Evolutionary conservation across 2,113 vertebrate species (phyloP).

Genomic region (Dicaeum eximium): DNA sequence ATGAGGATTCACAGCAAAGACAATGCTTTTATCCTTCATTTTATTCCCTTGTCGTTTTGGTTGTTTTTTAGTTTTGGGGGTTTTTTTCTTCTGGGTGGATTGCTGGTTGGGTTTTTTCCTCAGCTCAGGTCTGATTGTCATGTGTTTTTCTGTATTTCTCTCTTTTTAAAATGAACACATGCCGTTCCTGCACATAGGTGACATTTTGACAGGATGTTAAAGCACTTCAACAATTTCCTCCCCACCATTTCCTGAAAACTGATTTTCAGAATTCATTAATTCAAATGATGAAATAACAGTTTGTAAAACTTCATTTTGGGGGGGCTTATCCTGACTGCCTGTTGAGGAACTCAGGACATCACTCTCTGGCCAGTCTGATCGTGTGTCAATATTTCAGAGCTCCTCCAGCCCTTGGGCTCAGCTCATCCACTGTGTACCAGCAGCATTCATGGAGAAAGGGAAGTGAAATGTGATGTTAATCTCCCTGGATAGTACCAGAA

Average conservation of each 20-base stretch:
- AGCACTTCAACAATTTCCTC: background rate
- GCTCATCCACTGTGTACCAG: background rate
- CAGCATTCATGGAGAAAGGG: background rate
- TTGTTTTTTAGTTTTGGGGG: accelerated
- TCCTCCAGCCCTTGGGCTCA: background rate
- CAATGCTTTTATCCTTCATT: background rate
- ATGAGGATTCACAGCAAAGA: background rate
- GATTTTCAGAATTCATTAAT: background rate
- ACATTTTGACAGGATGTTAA: background rate
- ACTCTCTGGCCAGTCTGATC: background rate
- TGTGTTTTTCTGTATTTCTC: background rate
- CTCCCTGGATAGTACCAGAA: background rate
- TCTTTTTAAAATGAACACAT: background rate
- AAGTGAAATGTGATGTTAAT: conserved; percentile 1
- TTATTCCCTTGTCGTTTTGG: background rate
- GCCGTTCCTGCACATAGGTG: background rate
- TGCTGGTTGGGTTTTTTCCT: background rate
- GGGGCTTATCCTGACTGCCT: background rate
- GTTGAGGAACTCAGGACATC: background rate
- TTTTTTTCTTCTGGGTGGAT: background rate
- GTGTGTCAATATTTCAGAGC: background rate
- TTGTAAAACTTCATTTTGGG: background rate
- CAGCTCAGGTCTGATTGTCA: background rate
- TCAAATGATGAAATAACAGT: background rate
- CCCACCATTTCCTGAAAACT: background rate